Percentiles rank a stretch among this genome's conserved stretches.
phyloP scores from a whole-genome alignment of 2,797 vertebrate species.

The Macroramphosus scolopax region DNA sequence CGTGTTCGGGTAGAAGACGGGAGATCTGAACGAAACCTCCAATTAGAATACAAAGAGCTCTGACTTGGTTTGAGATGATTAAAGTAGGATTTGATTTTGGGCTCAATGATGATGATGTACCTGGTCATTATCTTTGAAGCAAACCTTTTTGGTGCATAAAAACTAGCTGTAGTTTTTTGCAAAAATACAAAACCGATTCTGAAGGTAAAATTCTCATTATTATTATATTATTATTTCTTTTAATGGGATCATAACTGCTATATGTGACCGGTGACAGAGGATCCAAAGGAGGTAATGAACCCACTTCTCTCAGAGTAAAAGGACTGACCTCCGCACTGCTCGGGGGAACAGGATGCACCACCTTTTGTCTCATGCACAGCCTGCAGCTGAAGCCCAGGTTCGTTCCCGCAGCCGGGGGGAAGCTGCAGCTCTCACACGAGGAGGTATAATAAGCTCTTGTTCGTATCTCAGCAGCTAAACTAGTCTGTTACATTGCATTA shows the following conservation, averaged over 20 bases:
- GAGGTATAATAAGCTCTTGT: constrained; percentile 69
- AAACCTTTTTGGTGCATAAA: too few relatives aligned
- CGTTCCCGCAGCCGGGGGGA: constrained; percentile 47
- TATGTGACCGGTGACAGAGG: constrained; percentile 36
- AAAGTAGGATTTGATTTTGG: constrained; percentile 31
- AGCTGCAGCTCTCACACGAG: constrained; percentile 62
- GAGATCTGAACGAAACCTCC: constrained; percentile 47
- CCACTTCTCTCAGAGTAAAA: constrained; percentile 47
- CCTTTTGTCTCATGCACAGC: constrained; percentile 42
- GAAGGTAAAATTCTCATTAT: constrained; percentile 32
- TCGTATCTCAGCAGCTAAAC: constrained; percentile 76
- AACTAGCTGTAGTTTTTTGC: constrained; percentile 3
- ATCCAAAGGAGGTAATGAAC: constrained; percentile 40
- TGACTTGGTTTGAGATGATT: constrained; percentile 15
- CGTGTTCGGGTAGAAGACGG: constrained; percentile 41
- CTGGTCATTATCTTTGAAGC: too few relatives aligned
- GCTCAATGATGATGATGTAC: too few relatives aligned
- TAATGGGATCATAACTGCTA: constrained; percentile 41
- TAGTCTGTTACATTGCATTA: constrained; percentile 70
- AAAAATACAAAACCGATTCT: constrained; percentile 38
- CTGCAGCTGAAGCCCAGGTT: constrained; percentile 41
- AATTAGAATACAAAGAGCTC: constrained; percentile 19
- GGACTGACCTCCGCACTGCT: constrained; percentile 40
- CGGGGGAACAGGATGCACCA: constrained; percentile 32
- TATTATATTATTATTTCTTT: constrained; percentile 9